A percentile compares a stretch with the other conserved stretches of the same genome.
Conservation (phyloP, 2,113 vertebrate genomes). For the Malurus elegans region DNA sequence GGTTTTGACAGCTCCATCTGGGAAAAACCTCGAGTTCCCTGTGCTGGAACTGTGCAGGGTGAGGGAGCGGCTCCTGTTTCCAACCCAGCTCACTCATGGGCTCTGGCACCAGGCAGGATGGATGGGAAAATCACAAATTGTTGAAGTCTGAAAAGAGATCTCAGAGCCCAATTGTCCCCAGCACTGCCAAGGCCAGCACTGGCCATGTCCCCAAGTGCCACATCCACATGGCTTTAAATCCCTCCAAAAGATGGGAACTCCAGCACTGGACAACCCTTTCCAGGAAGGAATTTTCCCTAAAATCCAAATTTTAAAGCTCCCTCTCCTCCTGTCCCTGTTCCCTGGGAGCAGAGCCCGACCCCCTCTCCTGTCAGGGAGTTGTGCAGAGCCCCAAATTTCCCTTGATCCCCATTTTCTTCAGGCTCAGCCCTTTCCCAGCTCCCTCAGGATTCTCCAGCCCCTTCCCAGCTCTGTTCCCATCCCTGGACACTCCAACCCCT, state of each 20-base stretch:
- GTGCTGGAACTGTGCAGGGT: not conserved
- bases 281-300: not conserved
- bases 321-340: not conserved
- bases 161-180: not conserved
- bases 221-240: fast-evolving
- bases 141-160: not conserved
- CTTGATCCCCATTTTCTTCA: not conserved
- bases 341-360: not conserved
- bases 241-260: not conserved
- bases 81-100: not conserved
- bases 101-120: not conserved
- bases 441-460: not conserved
- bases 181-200: not conserved
- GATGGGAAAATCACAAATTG: not conserved
- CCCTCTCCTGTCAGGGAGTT: not conserved
- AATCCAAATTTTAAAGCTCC: not conserved
- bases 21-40: not conserved
- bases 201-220: fast-evolving
- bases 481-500: not conserved
- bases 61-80: not conserved
- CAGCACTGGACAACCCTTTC: not conserved
- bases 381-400: not conserved
- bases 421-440: not conserved
- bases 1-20: not conserved
- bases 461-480: not conserved